These are phyloP conservation scores for Tetraodon nigroviridis DNA, from an alignment of 2,113 vertebrate genomes.

Conservation along the genomic window DNA sequence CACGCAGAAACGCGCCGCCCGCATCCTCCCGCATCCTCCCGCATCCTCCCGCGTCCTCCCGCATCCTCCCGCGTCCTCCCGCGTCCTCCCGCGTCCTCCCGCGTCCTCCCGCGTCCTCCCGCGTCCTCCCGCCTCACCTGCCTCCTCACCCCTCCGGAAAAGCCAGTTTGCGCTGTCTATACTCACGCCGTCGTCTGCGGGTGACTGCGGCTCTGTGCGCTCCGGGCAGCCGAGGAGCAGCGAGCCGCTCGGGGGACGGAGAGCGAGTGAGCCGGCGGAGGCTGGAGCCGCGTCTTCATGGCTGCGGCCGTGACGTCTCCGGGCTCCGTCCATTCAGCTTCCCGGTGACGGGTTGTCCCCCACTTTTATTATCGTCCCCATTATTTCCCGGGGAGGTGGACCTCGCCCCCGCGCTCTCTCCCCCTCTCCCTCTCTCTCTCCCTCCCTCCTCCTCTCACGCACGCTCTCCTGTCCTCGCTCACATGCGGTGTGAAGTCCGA, in stretches of 20 bases:
- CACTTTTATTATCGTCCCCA: slow-evolving; percentile 62
- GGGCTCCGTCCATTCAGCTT: slow-evolving; percentile 81
- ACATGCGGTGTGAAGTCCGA: slow-evolving; percentile 68
- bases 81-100: background rate
- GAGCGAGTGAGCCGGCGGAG: slow-evolving; percentile 63
- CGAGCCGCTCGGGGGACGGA: slow-evolving; percentile 44
- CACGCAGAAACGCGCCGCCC: slow-evolving; percentile 11
- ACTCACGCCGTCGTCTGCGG: slow-evolving; percentile 62
- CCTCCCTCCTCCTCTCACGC: slow-evolving; percentile 16
- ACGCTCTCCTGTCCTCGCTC: slow-evolving; percentile 28
- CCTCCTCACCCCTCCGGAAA: background rate
- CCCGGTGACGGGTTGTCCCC: slow-evolving; percentile 61
- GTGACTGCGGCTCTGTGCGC: slow-evolving; percentile 24
- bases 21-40: slow-evolving; percentile 7
- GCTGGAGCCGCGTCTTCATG: slow-evolving; percentile 70
- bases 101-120: slow-evolving; percentile 5
- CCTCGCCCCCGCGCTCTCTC: slow-evolving; percentile 37
- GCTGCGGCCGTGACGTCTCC: slow-evolving; percentile 81
- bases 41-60: slow-evolving; percentile 28
- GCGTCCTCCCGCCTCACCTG: background rate
- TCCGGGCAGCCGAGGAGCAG: slow-evolving; percentile 31
- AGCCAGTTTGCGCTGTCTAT: slow-evolving; percentile 25
- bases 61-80: slow-evolving; percentile 2
- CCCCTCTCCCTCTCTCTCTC: slow-evolving; percentile 7
- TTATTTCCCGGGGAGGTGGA: slow-evolving; percentile 69